phyloP scores from a whole-genome alignment of 2,113 vertebrate species.

The Oncorhynchus kisutch region DNA sequence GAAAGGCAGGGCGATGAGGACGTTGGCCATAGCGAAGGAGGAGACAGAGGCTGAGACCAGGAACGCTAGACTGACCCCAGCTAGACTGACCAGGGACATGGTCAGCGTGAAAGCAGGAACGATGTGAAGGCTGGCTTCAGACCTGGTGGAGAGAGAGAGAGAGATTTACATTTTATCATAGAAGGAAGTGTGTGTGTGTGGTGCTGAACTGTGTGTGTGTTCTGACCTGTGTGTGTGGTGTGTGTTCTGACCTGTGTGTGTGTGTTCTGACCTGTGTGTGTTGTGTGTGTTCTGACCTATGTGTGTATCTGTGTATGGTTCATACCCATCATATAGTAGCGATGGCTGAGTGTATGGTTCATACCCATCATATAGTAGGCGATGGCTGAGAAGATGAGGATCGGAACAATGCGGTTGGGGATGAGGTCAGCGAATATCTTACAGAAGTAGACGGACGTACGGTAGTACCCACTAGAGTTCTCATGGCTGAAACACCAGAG shows the following conservation, averaged over 20 bases:
- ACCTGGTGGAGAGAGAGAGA: slow-evolving; percentile 50
- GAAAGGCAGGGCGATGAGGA: slow-evolving; percentile 75
- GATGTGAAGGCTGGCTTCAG: slow-evolving; percentile 63
- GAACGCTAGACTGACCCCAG: slow-evolving; percentile 74
- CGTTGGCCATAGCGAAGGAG: slow-evolving; percentile 76
- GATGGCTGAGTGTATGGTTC: too few species aligned
- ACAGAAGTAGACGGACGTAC: too few species aligned
- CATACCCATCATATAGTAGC: too few species aligned
- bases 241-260: too few species aligned
- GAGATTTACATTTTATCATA: too few species aligned
- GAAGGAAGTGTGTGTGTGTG: too few species aligned
- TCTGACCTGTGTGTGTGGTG: not conserved
- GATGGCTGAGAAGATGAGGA: slow-evolving; percentile 72
- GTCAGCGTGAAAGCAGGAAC: slow-evolving; percentile 73
- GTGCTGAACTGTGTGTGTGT: not conserved
- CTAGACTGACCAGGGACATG: slow-evolving; percentile 75
- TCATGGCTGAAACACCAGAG: too few species aligned
- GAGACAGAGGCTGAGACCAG: slow-evolving; percentile 74
- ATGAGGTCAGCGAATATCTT: too few species aligned
- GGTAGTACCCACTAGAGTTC: too few species aligned
- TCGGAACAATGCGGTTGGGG: too few species aligned
- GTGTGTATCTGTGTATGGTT: too few species aligned
- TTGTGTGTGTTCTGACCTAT: too few species aligned
- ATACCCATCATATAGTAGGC: slow-evolving; percentile 80
- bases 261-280: not conserved